Evolutionary conservation across 2,888 invertebrate genomes (phyloP).

Genomic region (Amphipyra tragopoginis): DNA sequence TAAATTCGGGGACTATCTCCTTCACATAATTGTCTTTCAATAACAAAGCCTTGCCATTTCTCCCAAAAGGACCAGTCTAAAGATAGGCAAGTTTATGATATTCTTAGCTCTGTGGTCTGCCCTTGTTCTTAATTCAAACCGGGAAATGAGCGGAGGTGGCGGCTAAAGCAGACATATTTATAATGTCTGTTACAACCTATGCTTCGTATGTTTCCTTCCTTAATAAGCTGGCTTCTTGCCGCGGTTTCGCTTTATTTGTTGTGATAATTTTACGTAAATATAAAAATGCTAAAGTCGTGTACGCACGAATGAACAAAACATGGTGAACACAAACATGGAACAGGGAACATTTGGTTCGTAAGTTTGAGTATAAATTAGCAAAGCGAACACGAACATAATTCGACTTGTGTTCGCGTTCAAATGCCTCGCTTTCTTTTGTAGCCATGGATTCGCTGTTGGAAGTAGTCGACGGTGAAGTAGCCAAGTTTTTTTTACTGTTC

Average conservation of each 20-base stretch:
- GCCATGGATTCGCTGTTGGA: too few relatives aligned
- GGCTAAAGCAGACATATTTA: slow-evolving; percentile 51
- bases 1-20: too few relatives aligned
- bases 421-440: too few relatives aligned
- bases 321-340: too few relatives aligned
- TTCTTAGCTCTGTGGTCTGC: slow-evolving; percentile 49
- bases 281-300: too few relatives aligned
- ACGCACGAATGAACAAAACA: too few relatives aligned
- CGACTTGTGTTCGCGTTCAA: too few relatives aligned
- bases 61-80: background rate
- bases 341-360: too few relatives aligned
- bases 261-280: slow-evolving; percentile 20
- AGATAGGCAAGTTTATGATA: background rate
- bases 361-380: too few relatives aligned
- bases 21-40: background rate
- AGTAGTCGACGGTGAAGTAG: too few relatives aligned
- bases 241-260: slow-evolving; percentile 22
- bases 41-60: background rate
- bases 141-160: slow-evolving; percentile 58
- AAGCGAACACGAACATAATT: too few relatives aligned
- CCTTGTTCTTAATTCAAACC: slow-evolving; percentile 61
- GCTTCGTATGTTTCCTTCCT: slow-evolving; percentile 5
- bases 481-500: too few relatives aligned
- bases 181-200: slow-evolving; percentile 32
- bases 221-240: slow-evolving; percentile 26